Evolutionary conservation across 2,888 invertebrate species (phyloP).

Genomic region (Phortica okadai): DNA sequence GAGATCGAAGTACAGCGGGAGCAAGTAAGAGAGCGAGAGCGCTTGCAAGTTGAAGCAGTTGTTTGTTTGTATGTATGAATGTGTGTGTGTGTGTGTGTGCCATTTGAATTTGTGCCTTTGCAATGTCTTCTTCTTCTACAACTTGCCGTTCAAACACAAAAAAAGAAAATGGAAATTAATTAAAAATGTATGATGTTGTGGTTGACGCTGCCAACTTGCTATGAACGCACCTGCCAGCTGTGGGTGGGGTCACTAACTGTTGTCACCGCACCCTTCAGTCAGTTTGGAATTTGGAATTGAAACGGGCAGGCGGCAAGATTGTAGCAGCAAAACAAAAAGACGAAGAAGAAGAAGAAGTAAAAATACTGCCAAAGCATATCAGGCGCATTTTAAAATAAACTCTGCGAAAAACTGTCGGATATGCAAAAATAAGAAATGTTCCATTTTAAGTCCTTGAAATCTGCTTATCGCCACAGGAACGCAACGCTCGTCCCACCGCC

Average conservation of each 20-base stretch:
- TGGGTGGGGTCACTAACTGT: neutral
- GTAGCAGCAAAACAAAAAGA: neutral
- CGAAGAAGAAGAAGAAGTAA: neutral
- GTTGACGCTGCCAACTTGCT: neutral
- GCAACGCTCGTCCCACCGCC: constrained; percentile 1
- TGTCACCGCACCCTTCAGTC: neutral
- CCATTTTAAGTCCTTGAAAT: constrained; percentile 53
- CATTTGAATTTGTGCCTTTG: constrained; percentile 10
- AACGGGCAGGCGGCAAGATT: neutral
- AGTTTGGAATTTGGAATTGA: neutral
- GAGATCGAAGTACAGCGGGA: neutral
- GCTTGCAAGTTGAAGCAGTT: neutral
- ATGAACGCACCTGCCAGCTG: neutral
- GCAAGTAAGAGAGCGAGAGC: neutral
- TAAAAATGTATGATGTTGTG: constrained; percentile 58
- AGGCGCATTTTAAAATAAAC: constrained; percentile 33
- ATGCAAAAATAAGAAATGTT: constrained; percentile 43
- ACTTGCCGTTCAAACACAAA: constrained; percentile 3
- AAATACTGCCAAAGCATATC: constrained; percentile 34
- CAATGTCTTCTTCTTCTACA: neutral
- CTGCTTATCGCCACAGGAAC: constrained; percentile 46
- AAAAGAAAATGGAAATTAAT: constrained; percentile 57
- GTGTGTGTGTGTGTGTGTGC: neutral
- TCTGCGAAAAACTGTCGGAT: constrained; percentile 31
- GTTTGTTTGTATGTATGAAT: neutral